Conservation (phyloP, 2,888 invertebrate species). For the Pteria penguin region DNA sequence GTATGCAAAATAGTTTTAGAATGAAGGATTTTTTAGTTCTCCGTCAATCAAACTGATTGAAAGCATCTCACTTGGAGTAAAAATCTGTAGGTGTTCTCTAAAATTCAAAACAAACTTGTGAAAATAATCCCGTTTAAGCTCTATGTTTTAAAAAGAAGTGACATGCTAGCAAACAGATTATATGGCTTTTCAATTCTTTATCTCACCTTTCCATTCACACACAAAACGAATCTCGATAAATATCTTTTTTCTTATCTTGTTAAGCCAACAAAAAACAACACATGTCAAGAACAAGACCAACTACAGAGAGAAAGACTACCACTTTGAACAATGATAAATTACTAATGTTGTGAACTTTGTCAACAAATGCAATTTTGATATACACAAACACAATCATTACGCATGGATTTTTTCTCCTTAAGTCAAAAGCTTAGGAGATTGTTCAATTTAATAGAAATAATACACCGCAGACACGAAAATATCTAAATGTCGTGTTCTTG, state of each 20-base stretch:
- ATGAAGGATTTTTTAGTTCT: no score
- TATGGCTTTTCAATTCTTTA: neutral
- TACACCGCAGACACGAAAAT: no score
- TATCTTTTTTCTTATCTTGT: neutral
- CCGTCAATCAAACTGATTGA: no score
- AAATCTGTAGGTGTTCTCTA: neutral
- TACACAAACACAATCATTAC: neutral
- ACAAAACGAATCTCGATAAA: neutral
- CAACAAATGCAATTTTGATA: neutral
- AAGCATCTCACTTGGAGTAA: no score
- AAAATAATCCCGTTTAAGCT: neutral
- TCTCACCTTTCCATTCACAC: neutral
- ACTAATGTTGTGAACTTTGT: neutral
- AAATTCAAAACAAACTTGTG: neutral
- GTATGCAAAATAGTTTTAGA: no score
- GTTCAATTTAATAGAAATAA: no score
- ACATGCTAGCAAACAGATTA: neutral
- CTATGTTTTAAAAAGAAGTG: neutral
- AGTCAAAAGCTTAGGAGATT: no score
- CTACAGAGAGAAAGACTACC: neutral
- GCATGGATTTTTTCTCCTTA: no score
- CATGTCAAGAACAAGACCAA: neutral
- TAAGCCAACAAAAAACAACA: neutral
- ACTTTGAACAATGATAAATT: neutral
- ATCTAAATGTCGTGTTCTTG: no score